Evolutionary conservation across 2,888 invertebrate genomes (phyloP).

Genomic region (Archaeoteleia sp.): DNA sequence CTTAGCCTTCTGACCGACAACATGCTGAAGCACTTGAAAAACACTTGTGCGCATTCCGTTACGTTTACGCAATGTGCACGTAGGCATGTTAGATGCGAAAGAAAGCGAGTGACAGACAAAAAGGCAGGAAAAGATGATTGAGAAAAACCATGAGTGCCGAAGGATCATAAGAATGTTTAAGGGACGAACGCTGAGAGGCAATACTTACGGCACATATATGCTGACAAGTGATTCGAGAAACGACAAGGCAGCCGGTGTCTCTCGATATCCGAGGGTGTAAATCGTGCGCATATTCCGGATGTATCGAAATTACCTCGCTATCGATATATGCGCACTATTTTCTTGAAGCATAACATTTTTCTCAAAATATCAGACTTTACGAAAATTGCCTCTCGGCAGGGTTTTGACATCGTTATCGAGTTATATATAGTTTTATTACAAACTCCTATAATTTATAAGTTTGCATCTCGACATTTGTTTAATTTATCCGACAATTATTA

Average conservation of each 20-base stretch:
- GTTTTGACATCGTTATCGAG: background rate
- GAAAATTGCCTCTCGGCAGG: background rate
- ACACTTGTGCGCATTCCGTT: conserved; percentile 74
- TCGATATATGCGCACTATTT: background rate
- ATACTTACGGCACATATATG: conserved; percentile 33
- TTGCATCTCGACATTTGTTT: no score
- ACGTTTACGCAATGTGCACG: conserved; percentile 65
- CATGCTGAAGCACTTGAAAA: conserved; percentile 74
- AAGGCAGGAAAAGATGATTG: conserved; percentile 46
- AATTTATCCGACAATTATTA: no score
- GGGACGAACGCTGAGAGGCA: conserved; percentile 21
- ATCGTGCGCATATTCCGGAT: background rate
- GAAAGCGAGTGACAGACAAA: conserved; percentile 34
- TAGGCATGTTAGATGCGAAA: conserved; percentile 49
- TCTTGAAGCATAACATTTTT: background rate
- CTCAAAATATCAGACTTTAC: background rate
- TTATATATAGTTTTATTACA: no score
- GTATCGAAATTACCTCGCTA: background rate
- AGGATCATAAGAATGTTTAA: conserved; percentile 31
- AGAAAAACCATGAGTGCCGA: conserved; percentile 39
- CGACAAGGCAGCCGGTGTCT: conserved; percentile 4
- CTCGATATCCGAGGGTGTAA: background rate
- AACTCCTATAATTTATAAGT: no score
- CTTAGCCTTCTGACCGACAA: conserved; percentile 70
- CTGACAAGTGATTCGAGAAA: conserved; percentile 13